Base-by-base conservation (phyloP, 64 coral and sea anemone genomes). In the Porites australiensis region DNA sequence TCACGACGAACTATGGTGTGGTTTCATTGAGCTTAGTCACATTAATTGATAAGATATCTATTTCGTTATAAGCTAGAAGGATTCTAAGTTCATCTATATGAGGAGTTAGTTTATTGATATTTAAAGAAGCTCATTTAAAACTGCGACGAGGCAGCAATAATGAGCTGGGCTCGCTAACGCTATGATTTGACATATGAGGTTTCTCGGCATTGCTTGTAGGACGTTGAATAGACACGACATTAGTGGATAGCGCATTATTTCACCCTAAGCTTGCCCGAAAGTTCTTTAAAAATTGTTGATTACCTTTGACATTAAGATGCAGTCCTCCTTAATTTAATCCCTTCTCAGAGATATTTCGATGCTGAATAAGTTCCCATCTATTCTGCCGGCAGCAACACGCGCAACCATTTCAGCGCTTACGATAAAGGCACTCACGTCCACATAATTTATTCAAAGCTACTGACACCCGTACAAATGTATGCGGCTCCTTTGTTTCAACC, bases 31-130 rank as follows among this genome's bases (percentile, higher is more conserved):
- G 60, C 82, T 92, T 96, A 61, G 94, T 96, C 75, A 92, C 94
- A 77, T 96, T 84, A 64, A 89, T 88, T 49, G 77, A 89, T 82
- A 95, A 64, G 63, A 90, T 88, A 90, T 94, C 92, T n/a, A 88
- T 88, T 27, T 94, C 49, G 61, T 88, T 88, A 65, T 70, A 49
- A 15, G 86, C 79, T 84, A 90, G 23, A 73, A 74, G n/a, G 58
- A 73, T 60, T 73, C 65, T 51, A 58, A 91, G 64, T 58, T 71
- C 65, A 23, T 82, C 77, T 20, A 90, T 82, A 23, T 89, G 51
- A 66, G 71, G 55, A 72, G 52, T 73, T 19, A 88, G 53, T 50
- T 67, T 67, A 49, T 86, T 67, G 27, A n/a, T n/a, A n/a, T n/a
- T n/a, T n/a, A n/a, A 51, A n/a, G 82, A n/a, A 86, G 37, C 2